These are phyloP conservation scores for Haliclona indistincta DNA, from an alignment of 37 sponge, comb jelly and placozoan species.

Conservation along the genomic window DNA sequence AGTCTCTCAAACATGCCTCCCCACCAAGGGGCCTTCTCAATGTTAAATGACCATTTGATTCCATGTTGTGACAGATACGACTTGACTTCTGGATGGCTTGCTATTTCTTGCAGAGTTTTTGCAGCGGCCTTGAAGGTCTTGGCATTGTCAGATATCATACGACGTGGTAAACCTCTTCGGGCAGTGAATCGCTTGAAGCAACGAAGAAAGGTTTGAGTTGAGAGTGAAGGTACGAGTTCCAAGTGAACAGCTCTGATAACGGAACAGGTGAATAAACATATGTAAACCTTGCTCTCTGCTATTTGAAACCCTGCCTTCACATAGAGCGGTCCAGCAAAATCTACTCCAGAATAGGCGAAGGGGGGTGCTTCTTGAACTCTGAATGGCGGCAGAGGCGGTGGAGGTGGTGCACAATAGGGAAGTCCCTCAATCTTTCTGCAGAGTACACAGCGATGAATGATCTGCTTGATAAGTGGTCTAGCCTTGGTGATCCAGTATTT, in stretches of 20 bases:
- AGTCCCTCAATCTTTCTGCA: constrained; percentile 20
- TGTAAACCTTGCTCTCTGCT: constrained; percentile 14
- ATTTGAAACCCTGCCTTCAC: background rate
- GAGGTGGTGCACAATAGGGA: constrained; percentile 7
- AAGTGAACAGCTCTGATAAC: constrained; percentile 33
- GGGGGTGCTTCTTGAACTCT: constrained; percentile 31
- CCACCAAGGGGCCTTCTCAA: constrained; percentile 16
- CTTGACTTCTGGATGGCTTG: too few relatives aligned
- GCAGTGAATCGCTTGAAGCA: constrained; percentile 12
- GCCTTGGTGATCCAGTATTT: constrained; percentile 31
- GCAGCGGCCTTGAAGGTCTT: too few relatives aligned
- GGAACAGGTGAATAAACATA: constrained; percentile 47
- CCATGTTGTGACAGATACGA: too few relatives aligned
- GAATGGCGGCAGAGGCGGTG: constrained; percentile 28
- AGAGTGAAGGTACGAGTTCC: constrained; percentile 19
- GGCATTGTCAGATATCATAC: constrained; percentile 22
- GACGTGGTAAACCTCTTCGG: background rate
- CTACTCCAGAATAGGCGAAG: constrained; percentile 23
- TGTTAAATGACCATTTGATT: too few relatives aligned
- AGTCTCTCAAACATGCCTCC: too few relatives aligned
- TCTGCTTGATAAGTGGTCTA: constrained; percentile 7
- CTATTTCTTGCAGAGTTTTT: too few relatives aligned
- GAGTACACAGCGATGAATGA: constrained; percentile 18
- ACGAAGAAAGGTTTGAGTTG: constrained; percentile 10
- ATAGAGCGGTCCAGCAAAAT: constrained; percentile 40